Base-by-base conservation (phyloP, 1,140 invertebrate species). In the Sycophaga agraensis region DNA sequence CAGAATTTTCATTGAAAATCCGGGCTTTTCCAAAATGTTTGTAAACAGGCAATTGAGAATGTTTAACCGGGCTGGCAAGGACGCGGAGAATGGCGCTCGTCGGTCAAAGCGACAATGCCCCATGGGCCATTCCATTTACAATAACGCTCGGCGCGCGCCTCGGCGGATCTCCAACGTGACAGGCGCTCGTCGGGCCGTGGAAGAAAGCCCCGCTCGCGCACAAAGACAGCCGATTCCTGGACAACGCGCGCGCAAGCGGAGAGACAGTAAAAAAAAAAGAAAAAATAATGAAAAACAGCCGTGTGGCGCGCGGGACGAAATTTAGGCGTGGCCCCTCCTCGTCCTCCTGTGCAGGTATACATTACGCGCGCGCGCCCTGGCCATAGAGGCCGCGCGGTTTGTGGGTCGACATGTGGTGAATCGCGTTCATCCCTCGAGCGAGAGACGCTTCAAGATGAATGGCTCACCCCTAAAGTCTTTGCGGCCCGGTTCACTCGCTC, bases 251-350 rank as follows among this genome's bases (percentile, higher is more conserved):
- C n/a, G n/a, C 21, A 26, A 11, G 37, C 5, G 9, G 2, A 26
- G 45, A 48, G 14, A 12, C 11, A 28, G 1, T 4, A 7, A 26
- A 3, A 1, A 14, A 4, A 7, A 8, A 21, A n/a, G 34, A 51
- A 59, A 45, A 59, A 51, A 60, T 53, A 53, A 39, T 60, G 48
- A 59, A 51, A 59, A 59, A 59, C 45, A 42, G 34, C 35, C 22
- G 19, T 26, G 35, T 2, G 48, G 9, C 35, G 35, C 22, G 19
- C 39, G 17, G 17, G 16, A 31, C 7, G 16, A 39, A 54, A 12
- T n/a, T 35, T 43, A 61, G 50, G 59, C 50, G 59, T 61, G 50
- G 59, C 40, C n/a, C 24, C n/a, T 28, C 26, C 16, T 3, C 8
- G 24, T 28, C 21, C 28, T 31, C 39, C 12, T 31, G 34, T 31